Evolutionary conservation across 1,140 invertebrate genomes (phyloP).

Genomic region (Hyles euphorbiae): DNA sequence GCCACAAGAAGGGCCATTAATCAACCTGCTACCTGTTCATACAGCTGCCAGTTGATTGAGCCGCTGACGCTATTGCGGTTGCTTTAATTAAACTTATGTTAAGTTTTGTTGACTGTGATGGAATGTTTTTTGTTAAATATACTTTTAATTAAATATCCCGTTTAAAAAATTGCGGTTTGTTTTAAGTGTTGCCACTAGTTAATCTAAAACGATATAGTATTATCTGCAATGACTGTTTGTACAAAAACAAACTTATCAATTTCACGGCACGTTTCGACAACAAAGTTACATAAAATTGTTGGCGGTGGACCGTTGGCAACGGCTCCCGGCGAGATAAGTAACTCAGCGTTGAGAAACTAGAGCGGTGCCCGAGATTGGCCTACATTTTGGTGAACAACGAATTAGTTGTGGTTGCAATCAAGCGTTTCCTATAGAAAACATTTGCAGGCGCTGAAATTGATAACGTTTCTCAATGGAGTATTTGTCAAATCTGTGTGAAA

Average conservation of each 20-base stretch:
- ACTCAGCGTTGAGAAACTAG: constrained; percentile 61
- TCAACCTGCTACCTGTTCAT: constrained; percentile 30
- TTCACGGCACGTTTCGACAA: constrained; percentile 58
- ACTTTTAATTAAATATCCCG: constrained; percentile 6
- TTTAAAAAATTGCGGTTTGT: constrained; percentile 5
- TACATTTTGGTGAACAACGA: constrained; percentile 48
- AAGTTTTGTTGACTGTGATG: constrained; percentile 53
- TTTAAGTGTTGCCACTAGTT: neutral
- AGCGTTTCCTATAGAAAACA: constrained; percentile 56
- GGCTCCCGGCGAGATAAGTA: constrained; percentile 53
- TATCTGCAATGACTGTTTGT: constrained; percentile 6
- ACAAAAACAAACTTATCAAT: constrained; percentile 45
- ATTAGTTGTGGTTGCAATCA: constrained; percentile 59
- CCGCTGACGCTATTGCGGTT: constrained; percentile 34
- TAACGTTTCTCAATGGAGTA: constrained; percentile 41
- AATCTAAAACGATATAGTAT: constrained; percentile 1
- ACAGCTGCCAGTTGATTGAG: constrained; percentile 32
- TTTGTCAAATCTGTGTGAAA: constrained; percentile 8
- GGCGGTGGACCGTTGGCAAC: constrained; percentile 53
- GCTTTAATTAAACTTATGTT: constrained; percentile 42
- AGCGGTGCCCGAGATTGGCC: constrained; percentile 55
- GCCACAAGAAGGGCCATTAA: constrained; percentile 75
- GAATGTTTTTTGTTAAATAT: constrained; percentile 21
- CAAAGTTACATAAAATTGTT: constrained; percentile 64
- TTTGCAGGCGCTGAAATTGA: constrained; percentile 48